Base-by-base conservation (phyloP, 2,113 vertebrate genomes). In the Halcyon malimbica region DNA sequence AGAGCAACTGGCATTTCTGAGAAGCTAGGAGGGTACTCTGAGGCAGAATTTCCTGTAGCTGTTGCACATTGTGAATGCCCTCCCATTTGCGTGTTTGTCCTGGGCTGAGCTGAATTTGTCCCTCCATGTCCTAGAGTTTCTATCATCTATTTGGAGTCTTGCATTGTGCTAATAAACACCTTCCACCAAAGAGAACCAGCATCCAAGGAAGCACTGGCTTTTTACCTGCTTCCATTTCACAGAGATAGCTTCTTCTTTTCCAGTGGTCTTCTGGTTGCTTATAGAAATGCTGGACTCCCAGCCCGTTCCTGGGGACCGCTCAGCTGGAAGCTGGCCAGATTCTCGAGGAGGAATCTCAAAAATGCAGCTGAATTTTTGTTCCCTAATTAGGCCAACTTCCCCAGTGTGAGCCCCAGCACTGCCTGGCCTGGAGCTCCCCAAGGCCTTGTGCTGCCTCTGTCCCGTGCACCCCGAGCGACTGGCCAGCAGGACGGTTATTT, bases 331-430 rank as follows among this genome's bases (percentile, higher is more conserved):
- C 95, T 93, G 97, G 97, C 98, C 98, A 98, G 85, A 97, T 97
- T 97, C 97, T 96, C 80, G 92, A 96, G 76, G 85, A 97, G 96
- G 98, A 98, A 99, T 99, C 98, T 97, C 90, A 98, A 98, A 98
- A 97, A 99, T 99, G 98, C 98, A 97, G 95, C 97, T 98, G 97
- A 98, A 98, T 98, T 98, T 98, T 98, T 98, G 98, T 99, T 99
- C 98, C 99, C 99, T 99, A 99, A 99, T 99, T 99, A 99, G 99
- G 98, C 97, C 98, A 99, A 96, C 98, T 98, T 99, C 97, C 98
- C 98, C 96, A 98, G 87, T 74, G 87, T 93, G 91, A 91, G 96
- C 96, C 92, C 93, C 85, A 90, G 97, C 97, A 91, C 83, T 90
- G 37, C 93, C 37, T 50, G 84, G 73, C 93, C 94, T 67, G 68